Percentiles rank a stretch among this genome's conserved stretches.
Conservation (phyloP, 2,888 invertebrate species). For the Pyrocoelia pectoralis region DNA sequence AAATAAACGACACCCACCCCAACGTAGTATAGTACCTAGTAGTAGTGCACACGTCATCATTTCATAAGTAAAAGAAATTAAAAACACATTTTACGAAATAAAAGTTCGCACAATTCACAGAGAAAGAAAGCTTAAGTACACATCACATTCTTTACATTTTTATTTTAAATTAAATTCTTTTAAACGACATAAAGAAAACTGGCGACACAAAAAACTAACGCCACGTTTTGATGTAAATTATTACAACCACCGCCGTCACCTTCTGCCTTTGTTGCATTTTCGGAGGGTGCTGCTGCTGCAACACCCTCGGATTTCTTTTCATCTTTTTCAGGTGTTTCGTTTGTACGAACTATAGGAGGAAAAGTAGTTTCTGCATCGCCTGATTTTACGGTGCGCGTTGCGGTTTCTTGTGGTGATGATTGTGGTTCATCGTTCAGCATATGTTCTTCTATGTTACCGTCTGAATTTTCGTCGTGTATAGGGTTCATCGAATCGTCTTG, state of each 20-base stretch:
- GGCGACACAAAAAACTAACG: not conserved
- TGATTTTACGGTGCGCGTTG: not conserved
- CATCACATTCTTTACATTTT: conserved; percentile 1
- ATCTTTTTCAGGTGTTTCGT: not conserved
- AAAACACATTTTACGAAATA: not conserved
- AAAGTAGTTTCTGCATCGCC: too few species aligned
- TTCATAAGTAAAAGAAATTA: not conserved
- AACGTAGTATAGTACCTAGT: too few species aligned
- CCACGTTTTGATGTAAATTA: not conserved
- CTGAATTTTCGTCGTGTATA: not conserved
- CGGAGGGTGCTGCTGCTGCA: not conserved
- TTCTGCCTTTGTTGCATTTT: not conserved
- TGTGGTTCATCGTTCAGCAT: not conserved
- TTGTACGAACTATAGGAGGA: too few species aligned
- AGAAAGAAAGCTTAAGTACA: conserved; percentile 9
- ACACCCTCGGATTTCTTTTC: not conserved
- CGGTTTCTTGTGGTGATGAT: not conserved
- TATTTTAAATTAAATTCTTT: not conserved
- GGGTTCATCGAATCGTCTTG: too few species aligned
- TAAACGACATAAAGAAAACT: not conserved
- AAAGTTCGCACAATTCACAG: not conserved
- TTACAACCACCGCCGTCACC: not conserved
- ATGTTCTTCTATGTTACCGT: not conserved
- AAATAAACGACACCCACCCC: conserved; percentile 4
- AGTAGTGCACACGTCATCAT: conserved; percentile 4